Conservation (phyloP, 2,113 vertebrate genomes). For the Stomatorhinus ivindoensis region DNA sequence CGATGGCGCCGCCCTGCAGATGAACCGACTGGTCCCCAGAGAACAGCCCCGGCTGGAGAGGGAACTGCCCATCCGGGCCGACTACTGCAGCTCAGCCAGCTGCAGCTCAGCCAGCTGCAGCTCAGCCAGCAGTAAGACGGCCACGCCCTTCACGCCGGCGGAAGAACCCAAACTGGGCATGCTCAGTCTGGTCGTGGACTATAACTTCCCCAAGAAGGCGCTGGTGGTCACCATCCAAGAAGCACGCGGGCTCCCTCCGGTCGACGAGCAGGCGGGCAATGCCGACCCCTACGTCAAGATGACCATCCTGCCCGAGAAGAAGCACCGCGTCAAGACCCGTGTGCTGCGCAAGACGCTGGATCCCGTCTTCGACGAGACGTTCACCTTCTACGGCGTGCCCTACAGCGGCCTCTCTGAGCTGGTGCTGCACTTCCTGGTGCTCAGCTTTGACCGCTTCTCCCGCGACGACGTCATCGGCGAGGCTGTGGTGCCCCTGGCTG, state of each 20-base stretch:
- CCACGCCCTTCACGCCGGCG: slow-evolving; percentile 72
- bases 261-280: slow-evolving; percentile 79
- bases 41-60: slow-evolving; percentile 49
- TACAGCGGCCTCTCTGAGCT: slow-evolving; percentile 88
- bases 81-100: slow-evolving; percentile 74
- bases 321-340: slow-evolving; percentile 90
- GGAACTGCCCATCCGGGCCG: slow-evolving; percentile 67
- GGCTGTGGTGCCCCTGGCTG: slow-evolving; percentile 81
- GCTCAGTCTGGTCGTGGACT: slow-evolving; percentile 86
- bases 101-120: slow-evolving; percentile 67
- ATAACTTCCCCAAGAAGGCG: slow-evolving; percentile 96
- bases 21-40: slow-evolving; percentile 49
- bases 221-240: slow-evolving; percentile 92
- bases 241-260: slow-evolving; percentile 77
- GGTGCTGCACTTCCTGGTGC: slow-evolving; percentile 88
- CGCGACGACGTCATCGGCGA: slow-evolving; percentile 90
- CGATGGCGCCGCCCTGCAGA: slow-evolving; percentile 50
- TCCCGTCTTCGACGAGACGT: slow-evolving; percentile 89
- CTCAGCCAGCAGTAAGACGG: slow-evolving; percentile 59
- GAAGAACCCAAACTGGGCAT: slow-evolving; percentile 66
- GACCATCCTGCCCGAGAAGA: slow-evolving; percentile 92
- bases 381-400: slow-evolving; percentile 91
- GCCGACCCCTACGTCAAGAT: slow-evolving; percentile 95
- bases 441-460: slow-evolving; percentile 94
- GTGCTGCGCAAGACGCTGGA: slow-evolving; percentile 88